Evolutionary conservation across 2,888 invertebrate species (phyloP), one percentile per base, ranked within the genome.

Genomic region (Yponomeuta plumbellus): DNA sequence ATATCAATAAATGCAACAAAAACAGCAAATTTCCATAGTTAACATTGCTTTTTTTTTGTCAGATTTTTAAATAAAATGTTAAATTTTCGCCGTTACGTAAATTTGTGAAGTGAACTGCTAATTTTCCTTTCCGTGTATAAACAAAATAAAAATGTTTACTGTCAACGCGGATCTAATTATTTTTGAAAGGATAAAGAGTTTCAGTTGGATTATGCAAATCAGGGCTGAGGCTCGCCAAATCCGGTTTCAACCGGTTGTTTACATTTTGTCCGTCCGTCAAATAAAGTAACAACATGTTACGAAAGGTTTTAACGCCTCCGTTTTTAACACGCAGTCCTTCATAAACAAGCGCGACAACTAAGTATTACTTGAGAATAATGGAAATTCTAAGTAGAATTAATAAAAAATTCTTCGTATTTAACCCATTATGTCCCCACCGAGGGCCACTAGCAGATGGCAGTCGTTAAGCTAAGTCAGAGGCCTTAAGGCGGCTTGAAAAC

Each of bases 111-210:
- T 52, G 13, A 17, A 52, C 17, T 52, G 44, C 44, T 52, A 52
- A 52, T 17, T 52, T n/a, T 52, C 44, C 44, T 52, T 52, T 17
- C 17, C 44, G 44, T 52, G 44, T 5, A 52, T 13, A 52, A 52
- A 52, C 1, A 52, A 52, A 13, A 52, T 13, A 52, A 13, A 52
- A 13, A 52, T 52, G 13, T 52, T 52, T 52, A 17, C 44, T 52
- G 17, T 52, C 44, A 52, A 52, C 44, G 44, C 1, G 17, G 17
- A 52, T 52, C 44, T 52, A 52, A 52, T 52, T 52, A 52, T 13
- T 13, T 52, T 52, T 52, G 44, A 52, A 52, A 52, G 44, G 44
- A 52, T 52, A 52, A 52, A 52, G 44, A 52, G 44, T 52, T 52
- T 52, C 17, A 13, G 44, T 52, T 52, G 44, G 44, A 52, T 52